Conservation (phyloP, 2,888 invertebrate species). For the Byasa hedistus region DNA sequence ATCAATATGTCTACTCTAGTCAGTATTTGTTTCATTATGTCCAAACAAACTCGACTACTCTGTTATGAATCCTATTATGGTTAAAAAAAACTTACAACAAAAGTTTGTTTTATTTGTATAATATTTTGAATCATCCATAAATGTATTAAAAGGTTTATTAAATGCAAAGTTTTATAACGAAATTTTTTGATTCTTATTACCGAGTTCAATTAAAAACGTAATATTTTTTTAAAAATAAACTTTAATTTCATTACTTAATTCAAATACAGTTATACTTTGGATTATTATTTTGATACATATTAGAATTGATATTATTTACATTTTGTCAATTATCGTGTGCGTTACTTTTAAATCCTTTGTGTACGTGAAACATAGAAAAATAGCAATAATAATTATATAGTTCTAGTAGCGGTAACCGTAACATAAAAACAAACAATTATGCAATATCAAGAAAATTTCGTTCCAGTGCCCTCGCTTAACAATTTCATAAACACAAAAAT, state of each 20-base stretch:
- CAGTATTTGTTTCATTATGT: conserved; percentile 9
- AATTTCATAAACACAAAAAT: background rate
- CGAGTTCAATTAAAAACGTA: background rate
- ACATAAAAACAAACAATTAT: too few relatives aligned
- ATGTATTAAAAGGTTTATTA: background rate
- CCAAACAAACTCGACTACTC: background rate
- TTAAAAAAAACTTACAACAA: background rate
- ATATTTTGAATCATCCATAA: background rate
- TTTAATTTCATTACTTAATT: too few relatives aligned
- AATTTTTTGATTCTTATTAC: background rate
- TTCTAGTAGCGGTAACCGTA: too few relatives aligned
- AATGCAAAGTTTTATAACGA: background rate
- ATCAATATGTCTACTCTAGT: background rate
- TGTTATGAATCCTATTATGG: conserved; percentile 8
- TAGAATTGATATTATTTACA: too few relatives aligned
- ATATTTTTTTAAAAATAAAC: too few relatives aligned
- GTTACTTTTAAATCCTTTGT: too few relatives aligned
- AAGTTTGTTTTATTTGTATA: background rate
- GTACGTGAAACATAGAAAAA: too few relatives aligned
- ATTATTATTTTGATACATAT: too few relatives aligned
- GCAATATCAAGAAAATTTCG: background rate
- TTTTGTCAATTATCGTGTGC: too few relatives aligned
- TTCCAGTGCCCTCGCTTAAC: background rate
- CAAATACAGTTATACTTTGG: too few relatives aligned
- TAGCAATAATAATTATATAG: too few relatives aligned